These are phyloP conservation scores for Petroica traversi DNA, from an alignment of 2,113 vertebrate genomes.

Conservation along the genomic window DNA sequence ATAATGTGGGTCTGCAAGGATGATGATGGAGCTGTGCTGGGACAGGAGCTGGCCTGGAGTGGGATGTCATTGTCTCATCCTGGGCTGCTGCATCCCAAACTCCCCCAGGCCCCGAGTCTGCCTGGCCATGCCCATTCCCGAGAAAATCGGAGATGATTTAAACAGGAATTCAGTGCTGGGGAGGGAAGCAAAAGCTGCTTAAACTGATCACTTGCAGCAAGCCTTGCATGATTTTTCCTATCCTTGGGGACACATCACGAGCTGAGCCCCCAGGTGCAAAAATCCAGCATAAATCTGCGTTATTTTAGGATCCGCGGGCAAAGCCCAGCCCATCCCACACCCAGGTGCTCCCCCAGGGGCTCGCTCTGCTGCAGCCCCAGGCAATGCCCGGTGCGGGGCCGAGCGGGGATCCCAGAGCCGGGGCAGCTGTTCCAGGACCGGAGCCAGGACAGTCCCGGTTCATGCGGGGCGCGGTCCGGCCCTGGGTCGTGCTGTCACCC, in stretches of 20 bases:
- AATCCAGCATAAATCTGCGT: neutral
- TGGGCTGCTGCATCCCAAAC: neutral
- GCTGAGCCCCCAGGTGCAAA: neutral
- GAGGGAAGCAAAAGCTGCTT: neutral
- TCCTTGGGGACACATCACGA: rapidly evolving
- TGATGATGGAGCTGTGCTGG: neutral
- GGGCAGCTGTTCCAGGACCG: neutral
- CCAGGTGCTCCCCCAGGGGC: rapidly evolving
- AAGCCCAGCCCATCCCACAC: neutral
- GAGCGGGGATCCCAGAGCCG: neutral
- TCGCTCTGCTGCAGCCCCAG: neutral
- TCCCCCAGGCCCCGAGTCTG: rapidly evolving
- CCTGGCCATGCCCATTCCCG: neutral
- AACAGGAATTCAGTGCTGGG: neutral
- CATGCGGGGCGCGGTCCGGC: neutral
- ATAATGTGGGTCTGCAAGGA: neutral
- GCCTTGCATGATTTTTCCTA: neutral
- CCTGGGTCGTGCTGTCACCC: neutral
- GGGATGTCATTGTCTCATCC: neutral
- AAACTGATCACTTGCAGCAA: neutral
- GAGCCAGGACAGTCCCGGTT: neutral
- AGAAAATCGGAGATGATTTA: neutral
- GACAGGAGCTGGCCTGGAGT: neutral
- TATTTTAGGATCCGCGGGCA: neutral
- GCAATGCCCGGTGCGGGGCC: neutral